Conservation (phyloP, 2,113 vertebrate genomes). For the Tinamus guttatus region DNA sequence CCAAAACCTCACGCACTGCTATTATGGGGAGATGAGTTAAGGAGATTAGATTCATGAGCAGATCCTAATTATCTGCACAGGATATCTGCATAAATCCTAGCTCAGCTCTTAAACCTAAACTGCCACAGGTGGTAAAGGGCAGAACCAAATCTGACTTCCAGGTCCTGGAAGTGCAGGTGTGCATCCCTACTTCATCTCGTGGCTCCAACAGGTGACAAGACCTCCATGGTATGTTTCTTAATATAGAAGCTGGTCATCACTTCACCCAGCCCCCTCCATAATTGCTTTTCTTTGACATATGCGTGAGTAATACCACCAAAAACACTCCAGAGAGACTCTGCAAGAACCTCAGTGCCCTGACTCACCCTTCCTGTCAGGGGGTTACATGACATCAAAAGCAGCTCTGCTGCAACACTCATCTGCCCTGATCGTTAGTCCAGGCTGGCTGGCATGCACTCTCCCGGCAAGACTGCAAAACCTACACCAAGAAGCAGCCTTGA, state of each 20-base stretch:
- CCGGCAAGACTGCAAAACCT: neutral
- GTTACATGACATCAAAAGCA: neutral
- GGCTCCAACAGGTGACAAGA: neutral
- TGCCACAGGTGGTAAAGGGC: neutral
- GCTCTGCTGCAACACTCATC: neutral
- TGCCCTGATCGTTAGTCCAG: neutral
- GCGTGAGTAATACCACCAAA: neutral
- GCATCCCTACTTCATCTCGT: no score
- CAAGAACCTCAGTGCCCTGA: neutral
- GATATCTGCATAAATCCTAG: neutral
- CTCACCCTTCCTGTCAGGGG: neutral
- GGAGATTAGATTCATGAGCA: neutral
- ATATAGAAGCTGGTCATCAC: neutral
- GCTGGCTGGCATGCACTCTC: neutral
- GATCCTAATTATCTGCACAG: neutral
- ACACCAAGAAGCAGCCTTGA: neutral
- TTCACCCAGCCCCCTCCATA: neutral
- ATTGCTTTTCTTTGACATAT: neutral
- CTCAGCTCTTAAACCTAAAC: accelerated
- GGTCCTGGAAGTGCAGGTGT: neutral
- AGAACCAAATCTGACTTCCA: neutral
- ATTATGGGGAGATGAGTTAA: neutral
- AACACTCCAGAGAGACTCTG: neutral
- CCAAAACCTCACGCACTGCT: neutral
- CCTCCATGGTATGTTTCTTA: neutral